Evolutionary conservation across 2,888 invertebrate species (phyloP).

Genomic region (Graphium colonna): DNA sequence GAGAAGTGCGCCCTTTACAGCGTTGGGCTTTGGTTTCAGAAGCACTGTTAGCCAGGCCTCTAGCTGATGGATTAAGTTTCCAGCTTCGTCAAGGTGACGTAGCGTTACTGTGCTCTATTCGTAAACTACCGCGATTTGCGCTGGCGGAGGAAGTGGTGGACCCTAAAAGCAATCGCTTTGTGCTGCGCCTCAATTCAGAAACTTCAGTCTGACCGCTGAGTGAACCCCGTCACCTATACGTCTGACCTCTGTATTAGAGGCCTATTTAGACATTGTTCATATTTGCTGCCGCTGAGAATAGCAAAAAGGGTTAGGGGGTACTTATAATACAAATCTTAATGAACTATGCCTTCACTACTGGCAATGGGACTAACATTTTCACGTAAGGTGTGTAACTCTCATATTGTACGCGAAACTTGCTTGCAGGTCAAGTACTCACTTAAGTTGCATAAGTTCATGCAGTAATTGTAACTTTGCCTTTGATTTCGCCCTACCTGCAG

Average conservation of each 20-base stretch:
- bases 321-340: background rate
- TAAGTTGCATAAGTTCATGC: slow-evolving; percentile 48
- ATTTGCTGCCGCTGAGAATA: background rate
- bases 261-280: background rate
- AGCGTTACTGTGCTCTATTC: slow-evolving; percentile 92
- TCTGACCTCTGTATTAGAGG: slow-evolving; percentile 45
- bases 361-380: too few species aligned
- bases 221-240: slow-evolving; percentile 54
- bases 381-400: too few species aligned
- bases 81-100: slow-evolving; percentile 96
- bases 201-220: slow-evolving; percentile 90
- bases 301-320: background rate
- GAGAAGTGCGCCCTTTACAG: slow-evolving; percentile 89
- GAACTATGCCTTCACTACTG: too few species aligned
- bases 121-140: slow-evolving; percentile 94
- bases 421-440: background rate
- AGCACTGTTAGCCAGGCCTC: slow-evolving; percentile 91
- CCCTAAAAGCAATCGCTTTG: slow-evolving; percentile 97
- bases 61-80: slow-evolving; percentile 91
- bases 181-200: slow-evolving; percentile 95
- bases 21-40: slow-evolving; percentile 98
- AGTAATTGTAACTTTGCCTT: slow-evolving; percentile 24
- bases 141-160: slow-evolving; percentile 97
- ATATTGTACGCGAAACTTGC: background rate
- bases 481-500: too few species aligned